These are phyloP conservation scores for Chaunax sp. DNA, from an alignment of 2,797 vertebrate genomes.

Conservation along the genomic window DNA sequence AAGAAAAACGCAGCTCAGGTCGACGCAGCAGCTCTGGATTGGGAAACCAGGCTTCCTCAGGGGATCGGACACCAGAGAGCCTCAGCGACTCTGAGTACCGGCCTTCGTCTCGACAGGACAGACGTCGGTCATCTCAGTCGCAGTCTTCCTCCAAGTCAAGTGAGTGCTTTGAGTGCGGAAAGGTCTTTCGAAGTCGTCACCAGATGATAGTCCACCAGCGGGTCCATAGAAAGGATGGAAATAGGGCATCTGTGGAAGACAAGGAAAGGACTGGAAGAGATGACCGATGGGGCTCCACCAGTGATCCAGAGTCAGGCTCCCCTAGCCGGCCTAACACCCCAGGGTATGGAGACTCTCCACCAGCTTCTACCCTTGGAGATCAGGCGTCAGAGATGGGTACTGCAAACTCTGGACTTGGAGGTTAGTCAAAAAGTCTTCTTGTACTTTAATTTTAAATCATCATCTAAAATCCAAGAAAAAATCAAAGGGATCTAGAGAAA, in stretches of 20 bases:
- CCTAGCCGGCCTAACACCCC: slow-evolving; percentile 91
- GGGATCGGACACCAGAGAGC: slow-evolving; percentile 78
- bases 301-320: slow-evolving; percentile 89
- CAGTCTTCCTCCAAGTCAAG: slow-evolving; percentile 83
- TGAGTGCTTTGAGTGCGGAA: slow-evolving; percentile 95
- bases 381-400: slow-evolving; percentile 85
- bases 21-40: slow-evolving; percentile 73
- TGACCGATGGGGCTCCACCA: slow-evolving; percentile 86
- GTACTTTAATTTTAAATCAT: not conserved
- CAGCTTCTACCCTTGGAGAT: slow-evolving; percentile 79
- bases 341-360: slow-evolving; percentile 85
- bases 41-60: slow-evolving; percentile 73
- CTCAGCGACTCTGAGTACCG: slow-evolving; percentile 88
- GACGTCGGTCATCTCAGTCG: slow-evolving; percentile 79
- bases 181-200: slow-evolving; percentile 94
- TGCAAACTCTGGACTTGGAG: slow-evolving; percentile 81
- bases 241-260: slow-evolving; percentile 62
- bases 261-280: slow-evolving; percentile 83
- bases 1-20: slow-evolving; percentile 87
- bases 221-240: slow-evolving; percentile 87
- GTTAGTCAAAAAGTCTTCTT: slow-evolving; percentile 53
- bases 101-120: slow-evolving; percentile 85
- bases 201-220: slow-evolving; percentile 95
- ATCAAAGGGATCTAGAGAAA: not conserved
- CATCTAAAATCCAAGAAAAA: not conserved